Evolutionary conservation across 1,140 invertebrate genomes (phyloP), one percentile per base, ranked within the genome.

Genomic region (Nomia melanderi): DNA sequence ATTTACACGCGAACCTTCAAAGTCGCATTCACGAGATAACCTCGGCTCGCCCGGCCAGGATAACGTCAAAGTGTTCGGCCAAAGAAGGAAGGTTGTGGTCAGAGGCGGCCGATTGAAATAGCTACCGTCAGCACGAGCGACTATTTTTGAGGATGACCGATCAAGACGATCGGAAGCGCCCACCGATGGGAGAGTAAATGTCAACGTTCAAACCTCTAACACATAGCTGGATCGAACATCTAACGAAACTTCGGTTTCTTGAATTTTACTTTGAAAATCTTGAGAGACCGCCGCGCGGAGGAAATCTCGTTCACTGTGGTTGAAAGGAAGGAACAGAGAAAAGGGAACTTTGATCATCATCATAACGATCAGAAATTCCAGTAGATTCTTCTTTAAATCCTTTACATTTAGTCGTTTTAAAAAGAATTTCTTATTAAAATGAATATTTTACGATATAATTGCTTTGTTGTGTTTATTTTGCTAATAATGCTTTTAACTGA

Each of bases 1-100:
- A 90, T 89, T 90, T 90, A 87, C 88, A 81, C 89, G 80, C 77
- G 73, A 44, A 44, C 70, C 83, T 88, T 90, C 87, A 88, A 89
- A 90, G 88, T 83, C 77, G 77, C 82, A 83, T 87, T 80, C 83
- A 86, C 82, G 78, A 90, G 86, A 89, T 89, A 89, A 88, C 86
- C 83, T 75, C 73, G 74, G 83, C 79, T 78, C 79, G 74, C 36
- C 80, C 70, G 77, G 81, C 0, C 80, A 80, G 82, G 88, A 90
- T 90, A 90, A 89, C 88, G 88, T 87, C 85, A 88, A 89, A 88
- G 85, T 83, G 82, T 83, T 82, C 83, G 83, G 77, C 50, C 72
- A 70, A 60, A 60, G 59, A 36, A 59, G 74, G 79, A 82, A 59
- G 56, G 64, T 56, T 62, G 69, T 62, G 66, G 64, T 29, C 73